A percentile compares a stretch with the other conserved stretches of the same genome.
phyloP scores from a whole-genome alignment of 2,888 invertebrate genomes.

The Pachymerium ferrugineum region DNA sequence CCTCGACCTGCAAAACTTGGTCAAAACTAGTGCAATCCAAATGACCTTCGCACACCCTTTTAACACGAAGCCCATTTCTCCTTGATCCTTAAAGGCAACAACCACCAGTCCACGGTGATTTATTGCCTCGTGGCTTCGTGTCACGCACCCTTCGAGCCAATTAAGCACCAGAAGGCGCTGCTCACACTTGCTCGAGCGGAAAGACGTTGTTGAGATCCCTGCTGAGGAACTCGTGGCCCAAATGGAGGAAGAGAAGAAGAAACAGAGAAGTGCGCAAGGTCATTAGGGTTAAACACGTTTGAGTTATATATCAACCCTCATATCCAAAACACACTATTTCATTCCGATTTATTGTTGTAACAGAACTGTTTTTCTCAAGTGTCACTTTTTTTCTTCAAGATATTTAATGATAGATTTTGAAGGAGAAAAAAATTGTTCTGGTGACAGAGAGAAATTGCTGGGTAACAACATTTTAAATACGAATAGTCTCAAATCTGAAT shows the following conservation, averaged over 20 bases:
- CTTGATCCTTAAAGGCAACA: constrained; percentile 6
- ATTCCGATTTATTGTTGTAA: neutral
- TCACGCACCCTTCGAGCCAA: constrained; percentile 9
- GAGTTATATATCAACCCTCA: neutral
- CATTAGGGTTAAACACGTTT: constrained; percentile 3
- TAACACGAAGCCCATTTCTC: neutral
- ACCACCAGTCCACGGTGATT: neutral
- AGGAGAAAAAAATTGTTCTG: neutral
- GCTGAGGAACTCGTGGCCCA: neutral
- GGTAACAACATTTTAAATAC: no score
- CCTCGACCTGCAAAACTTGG: neutral
- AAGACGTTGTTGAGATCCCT: neutral
- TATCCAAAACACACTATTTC: neutral
- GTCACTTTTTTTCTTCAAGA: neutral
- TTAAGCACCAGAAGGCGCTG: constrained; percentile 4
- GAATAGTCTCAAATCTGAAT: no score
- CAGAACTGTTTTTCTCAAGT: neutral
- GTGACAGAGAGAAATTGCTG: no score
- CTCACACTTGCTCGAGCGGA: neutral
- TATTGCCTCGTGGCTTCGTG: neutral
- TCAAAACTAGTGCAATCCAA: neutral
- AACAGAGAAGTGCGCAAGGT: neutral
- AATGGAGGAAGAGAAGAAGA: neutral
- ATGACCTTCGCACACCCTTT: neutral
- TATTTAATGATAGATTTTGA: neutral